Conservation (phyloP, 2,888 invertebrate genomes). For the Xylota sylvarum region DNA sequence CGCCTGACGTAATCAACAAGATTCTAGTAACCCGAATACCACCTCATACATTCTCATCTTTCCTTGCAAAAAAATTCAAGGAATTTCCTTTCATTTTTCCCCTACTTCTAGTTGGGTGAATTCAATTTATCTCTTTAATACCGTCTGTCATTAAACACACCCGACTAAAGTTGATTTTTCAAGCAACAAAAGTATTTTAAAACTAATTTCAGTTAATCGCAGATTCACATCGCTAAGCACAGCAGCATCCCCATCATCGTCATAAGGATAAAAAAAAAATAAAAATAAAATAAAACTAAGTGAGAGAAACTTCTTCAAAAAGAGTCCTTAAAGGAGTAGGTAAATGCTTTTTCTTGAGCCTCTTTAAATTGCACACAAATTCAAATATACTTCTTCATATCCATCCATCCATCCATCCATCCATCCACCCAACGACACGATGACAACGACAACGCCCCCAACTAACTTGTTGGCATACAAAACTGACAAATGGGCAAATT, state of each 20-base stretch:
- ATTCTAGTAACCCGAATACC: slow-evolving; percentile 34
- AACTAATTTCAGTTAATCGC: slow-evolving; percentile 60
- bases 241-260: slow-evolving; percentile 1
- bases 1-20: slow-evolving; percentile 44
- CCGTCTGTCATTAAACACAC: slow-evolving; percentile 12
- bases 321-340: slow-evolving; percentile 13
- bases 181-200: slow-evolving; percentile 41
- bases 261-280: slow-evolving; percentile 7
- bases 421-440: not conserved
- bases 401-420: not conserved
- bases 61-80: not conserved
- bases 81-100: not conserved
- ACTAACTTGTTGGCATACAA: slow-evolving; percentile 73
- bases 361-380: slow-evolving; percentile 54
- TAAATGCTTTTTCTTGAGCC: slow-evolving; percentile 14
- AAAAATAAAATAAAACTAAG: not conserved
- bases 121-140: slow-evolving; percentile 26
- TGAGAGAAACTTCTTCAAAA: slow-evolving; percentile 16
- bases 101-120: not conserved
- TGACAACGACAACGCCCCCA: not conserved
- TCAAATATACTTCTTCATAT: slow-evolving; percentile 36
- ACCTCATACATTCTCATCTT: not conserved
- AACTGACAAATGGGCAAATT: slow-evolving; percentile 74
- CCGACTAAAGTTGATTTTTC: slow-evolving; percentile 16
- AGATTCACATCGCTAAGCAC: slow-evolving; percentile 35